Base-by-base conservation (phyloP, 1,140 invertebrate genomes). In the Glomeris maerens region DNA sequence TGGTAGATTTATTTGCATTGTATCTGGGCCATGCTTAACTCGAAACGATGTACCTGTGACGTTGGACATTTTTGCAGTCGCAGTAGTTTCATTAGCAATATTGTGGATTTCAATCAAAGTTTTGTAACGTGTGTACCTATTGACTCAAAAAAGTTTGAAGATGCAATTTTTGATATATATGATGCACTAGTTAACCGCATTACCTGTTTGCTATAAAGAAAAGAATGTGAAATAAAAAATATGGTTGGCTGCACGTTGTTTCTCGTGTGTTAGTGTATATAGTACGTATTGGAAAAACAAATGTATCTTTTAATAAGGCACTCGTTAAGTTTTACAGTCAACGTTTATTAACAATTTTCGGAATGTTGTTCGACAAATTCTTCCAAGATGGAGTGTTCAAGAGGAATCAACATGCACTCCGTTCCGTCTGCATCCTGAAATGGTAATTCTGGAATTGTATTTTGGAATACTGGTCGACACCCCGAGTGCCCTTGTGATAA, bases 341-440 rank as follows among this genome's bases (percentile, higher is more conserved):
- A n/a, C n/a, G n/a, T n/a, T n/a, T n/a, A n/a, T n/a, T n/a, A n/a
- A n/a, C n/a, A n/a, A n/a, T 36, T 36, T 36, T 36, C 10, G 17
- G 31, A 10, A 40, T 68, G 61, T 52, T 68, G 61, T 36, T 68
- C 62, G 7, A 71, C 42, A 66, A 92, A 92, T 60, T 88, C 81
- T 61, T 81, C 75, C 39, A 94, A 63, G 20, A 88, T 70, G 21
- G 62, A 59, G 58, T 73, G 76, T 57, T 84, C 80, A 31, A 91
- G 75, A 4, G 86, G 84, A 64, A 94, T 87, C 2, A 74, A 60
- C 7, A 93, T 67, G 60, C 83, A 78, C 64, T 94, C 88, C 40
- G 76, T 75, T 27, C 86, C 85, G 66, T 90, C 86, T 14, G 71
- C 65, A 47, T 76, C 81, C 57, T 84, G 52, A 38, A 62, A 50